Percentiles rank a stretch among this genome's conserved stretches.
These are phyloP conservation scores for Oligia fasciuncula DNA, from an alignment of 2,888 invertebrate genomes.

Conservation along the genomic window DNA sequence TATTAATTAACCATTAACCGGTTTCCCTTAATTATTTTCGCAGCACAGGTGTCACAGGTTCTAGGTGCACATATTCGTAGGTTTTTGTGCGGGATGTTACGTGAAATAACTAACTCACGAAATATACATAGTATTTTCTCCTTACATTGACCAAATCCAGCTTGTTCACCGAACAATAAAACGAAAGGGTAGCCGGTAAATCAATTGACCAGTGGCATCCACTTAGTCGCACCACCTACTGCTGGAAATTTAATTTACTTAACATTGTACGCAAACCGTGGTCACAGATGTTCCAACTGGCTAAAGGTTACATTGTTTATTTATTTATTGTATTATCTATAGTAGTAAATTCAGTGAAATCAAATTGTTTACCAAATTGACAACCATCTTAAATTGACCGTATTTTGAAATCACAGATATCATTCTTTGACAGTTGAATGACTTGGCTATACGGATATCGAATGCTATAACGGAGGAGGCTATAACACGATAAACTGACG, in stretches of 20 bases:
- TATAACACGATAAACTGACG: background rate
- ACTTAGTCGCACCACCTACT: conserved; percentile 33
- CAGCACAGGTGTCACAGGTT: background rate
- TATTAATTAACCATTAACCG: too few relatives aligned
- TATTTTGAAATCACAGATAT: background rate
- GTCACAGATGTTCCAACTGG: conserved; percentile 48
- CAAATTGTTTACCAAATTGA: background rate
- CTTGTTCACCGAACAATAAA: conserved; percentile 7
- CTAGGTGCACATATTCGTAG: background rate
- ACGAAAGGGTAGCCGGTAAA: conserved; percentile 51
- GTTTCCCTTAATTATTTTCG: too few relatives aligned
- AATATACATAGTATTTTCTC: background rate
- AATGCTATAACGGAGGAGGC: too few relatives aligned
- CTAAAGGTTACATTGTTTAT: conserved; percentile 53
- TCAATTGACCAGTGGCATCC: conserved; percentile 60
- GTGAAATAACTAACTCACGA: too few relatives aligned
- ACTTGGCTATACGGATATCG: background rate
- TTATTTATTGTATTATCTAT: conserved; percentile 31
- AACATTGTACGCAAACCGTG: conserved; percentile 47
- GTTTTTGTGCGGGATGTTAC: background rate
- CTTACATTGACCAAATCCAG: background rate
- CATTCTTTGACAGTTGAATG: background rate
- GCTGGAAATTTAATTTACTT: conserved; percentile 64
- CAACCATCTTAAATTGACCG: background rate
- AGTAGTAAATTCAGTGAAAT: background rate